phyloP scores from a whole-genome alignment of 2,113 vertebrate species.

The Danionella cerebrum region DNA sequence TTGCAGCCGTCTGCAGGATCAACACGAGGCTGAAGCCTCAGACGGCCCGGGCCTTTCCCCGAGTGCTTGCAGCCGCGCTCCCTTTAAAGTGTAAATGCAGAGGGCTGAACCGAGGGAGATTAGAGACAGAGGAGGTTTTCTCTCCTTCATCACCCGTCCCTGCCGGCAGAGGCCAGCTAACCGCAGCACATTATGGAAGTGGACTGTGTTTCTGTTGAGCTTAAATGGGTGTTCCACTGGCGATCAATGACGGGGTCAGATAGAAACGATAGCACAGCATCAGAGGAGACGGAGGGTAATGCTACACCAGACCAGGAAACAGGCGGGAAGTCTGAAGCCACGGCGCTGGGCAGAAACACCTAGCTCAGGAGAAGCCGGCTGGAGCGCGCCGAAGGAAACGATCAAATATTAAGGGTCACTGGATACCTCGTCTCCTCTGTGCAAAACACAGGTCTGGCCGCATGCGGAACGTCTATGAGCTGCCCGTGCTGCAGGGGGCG shows the following conservation, averaged over 20 bases:
- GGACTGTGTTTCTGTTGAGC: constrained; percentile 24
- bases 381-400: constrained; percentile 72
- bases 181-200: constrained; percentile 14
- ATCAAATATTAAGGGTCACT: constrained; percentile 74
- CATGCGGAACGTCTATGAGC: constrained; percentile 17
- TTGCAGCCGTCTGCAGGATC: too few relatives aligned
- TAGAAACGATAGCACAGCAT: constrained; percentile 72
- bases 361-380: constrained; percentile 64
- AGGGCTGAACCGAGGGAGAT: neutral
- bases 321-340: constrained; percentile 73
- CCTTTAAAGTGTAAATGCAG: constrained; percentile 14
- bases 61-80: neutral
- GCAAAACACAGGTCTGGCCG: constrained; percentile 46
- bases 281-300: constrained; percentile 62
- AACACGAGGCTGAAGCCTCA: too few relatives aligned
- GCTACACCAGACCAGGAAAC: constrained; percentile 71
- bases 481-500: too few relatives aligned
- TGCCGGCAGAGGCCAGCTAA: constrained; percentile 9
- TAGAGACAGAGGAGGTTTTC: neutral
- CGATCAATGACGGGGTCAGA: constrained; percentile 59
- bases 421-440: constrained; percentile 58
- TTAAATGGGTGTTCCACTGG: constrained; percentile 25
- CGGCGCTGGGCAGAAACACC: constrained; percentile 75
- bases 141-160: neutral
- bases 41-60: too few relatives aligned